Evolutionary conservation across 37 sponge, comb jelly and placozoan genomes (phyloP).

Genomic region (Agelas oroides): DNA sequence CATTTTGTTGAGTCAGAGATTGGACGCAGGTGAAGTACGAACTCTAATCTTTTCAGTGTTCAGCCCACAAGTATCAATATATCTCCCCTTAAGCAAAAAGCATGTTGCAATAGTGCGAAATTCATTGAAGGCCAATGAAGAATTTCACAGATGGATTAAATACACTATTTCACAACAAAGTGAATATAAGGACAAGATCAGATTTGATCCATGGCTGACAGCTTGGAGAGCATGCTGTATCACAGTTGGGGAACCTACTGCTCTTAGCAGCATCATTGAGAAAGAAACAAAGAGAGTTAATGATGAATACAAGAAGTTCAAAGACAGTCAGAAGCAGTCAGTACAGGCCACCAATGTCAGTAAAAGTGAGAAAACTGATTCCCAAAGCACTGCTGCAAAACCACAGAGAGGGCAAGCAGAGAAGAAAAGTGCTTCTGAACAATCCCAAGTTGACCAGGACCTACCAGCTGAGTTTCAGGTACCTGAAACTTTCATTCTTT

Average conservation of each 20-base stretch:
- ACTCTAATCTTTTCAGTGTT: slow-evolving; percentile 13
- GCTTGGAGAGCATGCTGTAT: slow-evolving; percentile 51
- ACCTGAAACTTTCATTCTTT: slow-evolving; percentile 21
- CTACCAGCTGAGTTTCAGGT: background rate
- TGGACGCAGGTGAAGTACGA: background rate
- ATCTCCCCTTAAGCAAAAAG: slow-evolving; percentile 21
- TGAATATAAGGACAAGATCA: background rate
- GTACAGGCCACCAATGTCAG: no score
- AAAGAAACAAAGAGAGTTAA: background rate
- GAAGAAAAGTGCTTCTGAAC: background rate
- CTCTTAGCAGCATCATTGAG: background rate
- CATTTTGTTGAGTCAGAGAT: background rate
- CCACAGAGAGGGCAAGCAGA: no score
- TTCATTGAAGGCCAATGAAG: background rate
- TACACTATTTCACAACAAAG: background rate
- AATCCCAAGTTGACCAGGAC: background rate
- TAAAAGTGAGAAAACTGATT: no score
- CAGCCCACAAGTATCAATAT: slow-evolving; percentile 27
- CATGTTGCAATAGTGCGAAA: slow-evolving; percentile 22
- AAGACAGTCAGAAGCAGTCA: no score
- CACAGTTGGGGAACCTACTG: background rate
- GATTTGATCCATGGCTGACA: slow-evolving; percentile 27
- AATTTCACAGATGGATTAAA: background rate
- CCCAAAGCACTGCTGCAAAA: no score
- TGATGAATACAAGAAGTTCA: background rate